Percentiles rank a stretch among this genome's conserved stretches.
phyloP scores from a whole-genome alignment of 2,888 invertebrate species.

The Acleris holmiana region DNA sequence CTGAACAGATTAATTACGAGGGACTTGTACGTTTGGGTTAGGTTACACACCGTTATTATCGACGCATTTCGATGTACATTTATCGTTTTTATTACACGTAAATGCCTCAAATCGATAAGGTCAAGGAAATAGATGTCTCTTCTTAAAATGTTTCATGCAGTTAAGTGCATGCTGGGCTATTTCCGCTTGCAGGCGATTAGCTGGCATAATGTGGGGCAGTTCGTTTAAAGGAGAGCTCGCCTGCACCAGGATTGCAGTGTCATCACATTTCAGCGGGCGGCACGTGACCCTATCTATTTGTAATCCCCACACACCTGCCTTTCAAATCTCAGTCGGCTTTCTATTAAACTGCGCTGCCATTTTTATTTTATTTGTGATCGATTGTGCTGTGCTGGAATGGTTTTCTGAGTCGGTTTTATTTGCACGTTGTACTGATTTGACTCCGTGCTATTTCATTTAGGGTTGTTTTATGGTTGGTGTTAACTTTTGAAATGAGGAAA shows the following conservation, averaged over 20 bases:
- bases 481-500: background rate
- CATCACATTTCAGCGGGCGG: conserved; percentile 71
- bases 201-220: conserved; percentile 53
- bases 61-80: background rate
- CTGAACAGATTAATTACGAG: conserved; percentile 78
- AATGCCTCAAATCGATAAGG: no score
- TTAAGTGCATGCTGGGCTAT: conserved; percentile 1
- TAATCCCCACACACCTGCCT: conserved; percentile 80
- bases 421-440: conserved; percentile 7
- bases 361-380: conserved; percentile 39
- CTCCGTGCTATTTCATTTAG: background rate
- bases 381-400: conserved; percentile 28
- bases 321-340: conserved; percentile 53
- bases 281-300: conserved; percentile 78
- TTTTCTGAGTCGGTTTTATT: conserved; percentile 28
- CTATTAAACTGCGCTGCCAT: conserved; percentile 36
- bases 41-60: background rate
- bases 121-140: no score
- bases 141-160: background rate
- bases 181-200: conserved; percentile 42
- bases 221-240: conserved; percentile 61
- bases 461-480: no score
- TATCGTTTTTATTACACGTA: background rate
- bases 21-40: conserved; percentile 11
- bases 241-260: conserved; percentile 72